Evolutionary conservation across 1,140 invertebrate species (phyloP).

Genomic region (Druon quercuslanigerum): DNA sequence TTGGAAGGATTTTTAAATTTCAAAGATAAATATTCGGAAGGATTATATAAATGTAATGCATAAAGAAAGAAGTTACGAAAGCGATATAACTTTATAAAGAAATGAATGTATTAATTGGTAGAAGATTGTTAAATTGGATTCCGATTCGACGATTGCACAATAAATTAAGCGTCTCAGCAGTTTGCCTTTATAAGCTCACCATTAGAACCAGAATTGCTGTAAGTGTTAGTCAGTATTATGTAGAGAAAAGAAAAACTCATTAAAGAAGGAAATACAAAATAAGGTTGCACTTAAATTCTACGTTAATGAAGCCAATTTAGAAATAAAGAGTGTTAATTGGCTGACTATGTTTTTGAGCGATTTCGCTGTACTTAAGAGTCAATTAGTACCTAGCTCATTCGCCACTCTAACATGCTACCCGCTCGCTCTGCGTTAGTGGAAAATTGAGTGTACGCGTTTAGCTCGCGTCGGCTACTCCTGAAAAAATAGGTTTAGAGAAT

Average conservation of each 20-base stretch:
- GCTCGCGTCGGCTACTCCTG: slow-evolving; percentile 65
- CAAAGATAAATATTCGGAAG: neutral
- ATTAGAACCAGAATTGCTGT: neutral
- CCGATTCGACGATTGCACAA: neutral
- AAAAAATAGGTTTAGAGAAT: slow-evolving; percentile 55
- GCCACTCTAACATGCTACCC: slow-evolving; percentile 59
- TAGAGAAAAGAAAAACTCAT: neutral
- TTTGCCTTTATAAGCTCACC: neutral
- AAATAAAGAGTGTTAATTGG: slow-evolving; percentile 28
- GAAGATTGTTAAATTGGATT: neutral
- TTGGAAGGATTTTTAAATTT: too few species aligned
- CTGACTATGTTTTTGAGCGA: neutral
- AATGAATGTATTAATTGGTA: neutral
- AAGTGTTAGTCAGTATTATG: slow-evolving; percentile 12
- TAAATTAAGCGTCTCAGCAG: neutral
- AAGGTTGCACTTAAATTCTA: neutral
- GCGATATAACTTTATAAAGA: neutral
- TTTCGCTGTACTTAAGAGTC: slow-evolving; percentile 35
- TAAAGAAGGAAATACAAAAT: slow-evolving; percentile 3
- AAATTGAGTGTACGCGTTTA: slow-evolving; percentile 61
- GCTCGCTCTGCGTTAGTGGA: slow-evolving; percentile 66
- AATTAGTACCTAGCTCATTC: slow-evolving; percentile 63
- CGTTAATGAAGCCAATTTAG: slow-evolving; percentile 31
- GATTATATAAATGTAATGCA: neutral
- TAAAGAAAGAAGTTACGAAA: neutral